Conservation (phyloP, 2,888 invertebrate genomes). For the Drosophila conformis region DNA sequence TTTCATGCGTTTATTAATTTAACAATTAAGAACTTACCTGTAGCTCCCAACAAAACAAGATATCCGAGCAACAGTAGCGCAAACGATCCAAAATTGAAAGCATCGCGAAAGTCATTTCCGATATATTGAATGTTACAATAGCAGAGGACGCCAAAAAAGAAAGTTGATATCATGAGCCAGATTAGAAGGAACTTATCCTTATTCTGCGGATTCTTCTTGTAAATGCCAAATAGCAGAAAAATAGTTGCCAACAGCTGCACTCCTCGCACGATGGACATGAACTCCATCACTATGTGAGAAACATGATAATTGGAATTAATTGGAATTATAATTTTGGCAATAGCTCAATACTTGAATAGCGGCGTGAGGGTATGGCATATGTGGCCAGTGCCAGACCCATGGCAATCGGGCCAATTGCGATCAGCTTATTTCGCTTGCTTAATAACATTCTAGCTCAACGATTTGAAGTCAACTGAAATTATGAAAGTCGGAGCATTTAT, state of each 20-base stretch:
- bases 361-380: not conserved
- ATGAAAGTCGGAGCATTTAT: too few relatives aligned
- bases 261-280: not conserved
- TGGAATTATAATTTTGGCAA: not conserved
- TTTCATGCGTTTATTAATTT: not conserved
- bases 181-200: conserved; percentile 19
- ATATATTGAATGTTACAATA: not conserved
- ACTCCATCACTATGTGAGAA: fast-evolving
- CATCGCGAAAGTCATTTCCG: fast-evolving
- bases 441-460: conserved; percentile 4
- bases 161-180: conserved; percentile 1
- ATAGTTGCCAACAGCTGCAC: conserved; percentile 9
- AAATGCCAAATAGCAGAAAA: conserved; percentile 5
- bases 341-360: not conserved
- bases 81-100: not conserved
- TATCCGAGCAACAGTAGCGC: not conserved
- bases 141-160: not conserved
- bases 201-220: conserved; percentile 7
- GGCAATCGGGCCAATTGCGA: conserved; percentile 8
- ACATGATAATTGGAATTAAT: not conserved
- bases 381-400: not conserved
- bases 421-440: not conserved
- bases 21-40: conserved; percentile 5
- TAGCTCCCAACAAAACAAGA: not conserved
- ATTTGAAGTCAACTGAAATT: conserved; percentile 3